A percentile compares a stretch with the other conserved stretches of the same genome.
Conservation (phyloP, 2,888 invertebrate species). For the Ptilodon capucinus region DNA sequence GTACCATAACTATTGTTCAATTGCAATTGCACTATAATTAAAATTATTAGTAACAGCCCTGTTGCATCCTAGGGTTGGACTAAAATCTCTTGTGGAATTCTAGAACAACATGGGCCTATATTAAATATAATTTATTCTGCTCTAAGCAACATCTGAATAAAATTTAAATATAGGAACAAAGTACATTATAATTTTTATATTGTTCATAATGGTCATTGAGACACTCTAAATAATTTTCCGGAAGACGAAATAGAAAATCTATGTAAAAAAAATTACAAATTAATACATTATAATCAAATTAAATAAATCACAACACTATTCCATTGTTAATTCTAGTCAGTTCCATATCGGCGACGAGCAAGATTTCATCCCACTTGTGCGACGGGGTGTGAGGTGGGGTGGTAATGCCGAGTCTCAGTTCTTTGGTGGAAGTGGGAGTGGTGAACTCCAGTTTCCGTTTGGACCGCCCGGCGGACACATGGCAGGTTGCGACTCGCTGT, state of each 20-base stretch:
- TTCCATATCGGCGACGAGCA: constrained; percentile 83
- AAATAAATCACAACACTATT: constrained; percentile 58
- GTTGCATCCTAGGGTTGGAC: not conserved
- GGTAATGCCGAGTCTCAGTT: constrained; percentile 60
- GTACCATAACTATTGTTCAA: constrained; percentile 7
- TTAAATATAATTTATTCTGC: constrained; percentile 38
- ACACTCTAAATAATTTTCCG: constrained; percentile 49
- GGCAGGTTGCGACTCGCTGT: constrained; percentile 51
- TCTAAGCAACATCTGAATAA: constrained; percentile 63
- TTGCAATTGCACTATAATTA: constrained; percentile 12
- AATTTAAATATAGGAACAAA: constrained; percentile 66
- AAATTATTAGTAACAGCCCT: not conserved
- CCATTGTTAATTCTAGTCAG: constrained; percentile 80
- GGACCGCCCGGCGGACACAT: constrained; percentile 65
- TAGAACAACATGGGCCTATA: not conserved
- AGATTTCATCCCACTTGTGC: constrained; percentile 82
- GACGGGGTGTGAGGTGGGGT: constrained; percentile 74
- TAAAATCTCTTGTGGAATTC: not conserved
- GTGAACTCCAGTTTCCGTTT: constrained; percentile 77
- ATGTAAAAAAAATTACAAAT: constrained; percentile 46
- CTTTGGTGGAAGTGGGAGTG: constrained; percentile 61
- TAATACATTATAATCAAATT: constrained; percentile 39
- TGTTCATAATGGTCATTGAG: constrained; percentile 31
- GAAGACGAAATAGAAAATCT: constrained; percentile 63
- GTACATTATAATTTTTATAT: constrained; percentile 40